phyloP scores from a whole-genome alignment of 2,888 invertebrate genomes.

The Agriopis leucophaearia region DNA sequence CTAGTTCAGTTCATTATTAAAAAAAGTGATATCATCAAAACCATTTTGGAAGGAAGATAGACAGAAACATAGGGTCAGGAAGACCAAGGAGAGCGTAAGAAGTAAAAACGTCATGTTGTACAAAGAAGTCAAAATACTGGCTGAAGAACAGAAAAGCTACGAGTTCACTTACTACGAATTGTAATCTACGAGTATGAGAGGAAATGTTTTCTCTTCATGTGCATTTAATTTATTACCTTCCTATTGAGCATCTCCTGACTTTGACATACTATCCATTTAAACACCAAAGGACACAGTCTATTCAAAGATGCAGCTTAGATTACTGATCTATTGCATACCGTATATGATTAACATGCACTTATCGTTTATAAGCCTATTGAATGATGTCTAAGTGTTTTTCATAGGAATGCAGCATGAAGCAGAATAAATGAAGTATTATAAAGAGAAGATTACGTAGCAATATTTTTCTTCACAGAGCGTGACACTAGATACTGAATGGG shows the following conservation, averaged over 20 bases:
- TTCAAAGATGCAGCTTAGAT: conserved; percentile 54
- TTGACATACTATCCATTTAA: conserved; percentile 72
- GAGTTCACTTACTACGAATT: conserved; percentile 29
- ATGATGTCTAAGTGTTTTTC: conserved; percentile 27
- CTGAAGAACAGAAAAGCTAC: too few species aligned
- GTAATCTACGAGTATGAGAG: conserved; percentile 42
- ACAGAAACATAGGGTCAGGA: too few species aligned
- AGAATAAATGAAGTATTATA: too few species aligned
- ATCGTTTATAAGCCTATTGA: conserved; percentile 43
- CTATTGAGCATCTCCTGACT: conserved; percentile 66
- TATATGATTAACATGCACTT: conserved; percentile 61
- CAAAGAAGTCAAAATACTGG: too few species aligned
- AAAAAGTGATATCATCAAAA: too few species aligned
- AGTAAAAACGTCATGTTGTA: too few species aligned
- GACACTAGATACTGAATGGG: not conserved
- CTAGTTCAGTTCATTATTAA: too few species aligned
- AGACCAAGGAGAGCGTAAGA: too few species aligned
- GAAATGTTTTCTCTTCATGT: conserved; percentile 62
- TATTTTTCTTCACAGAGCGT: not conserved
- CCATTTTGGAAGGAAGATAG: too few species aligned
- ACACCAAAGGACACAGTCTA: conserved; percentile 62
- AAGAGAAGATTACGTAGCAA: not conserved
- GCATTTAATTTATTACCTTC: conserved; percentile 67
- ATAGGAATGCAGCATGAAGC: conserved; percentile 19
- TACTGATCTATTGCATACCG: conserved; percentile 56